These are phyloP conservation scores for Eriosoma lanigerum DNA, from an alignment of 1,140 invertebrate species.

Conservation along the genomic window DNA sequence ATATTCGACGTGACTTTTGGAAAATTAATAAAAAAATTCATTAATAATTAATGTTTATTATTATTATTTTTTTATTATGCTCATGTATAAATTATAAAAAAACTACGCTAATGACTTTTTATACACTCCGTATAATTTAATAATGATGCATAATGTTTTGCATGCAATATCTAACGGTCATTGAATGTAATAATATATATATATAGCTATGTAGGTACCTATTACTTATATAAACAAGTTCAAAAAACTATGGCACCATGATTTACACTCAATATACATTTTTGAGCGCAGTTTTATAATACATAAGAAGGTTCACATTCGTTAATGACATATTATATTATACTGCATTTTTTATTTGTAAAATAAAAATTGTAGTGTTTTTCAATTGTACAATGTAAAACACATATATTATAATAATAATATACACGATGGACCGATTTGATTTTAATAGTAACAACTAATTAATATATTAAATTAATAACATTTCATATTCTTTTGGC, in stretches of 20 bases:
- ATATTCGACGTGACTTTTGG: neutral
- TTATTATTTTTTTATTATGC: neutral
- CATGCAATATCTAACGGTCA: neutral
- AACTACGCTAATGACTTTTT: neutral
- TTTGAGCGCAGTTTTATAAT: neutral
- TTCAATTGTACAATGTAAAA: too few species aligned
- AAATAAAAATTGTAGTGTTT: too few species aligned
- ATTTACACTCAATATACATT: conserved; percentile 17
- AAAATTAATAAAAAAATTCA: conserved; percentile 7
- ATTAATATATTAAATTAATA: too few species aligned
- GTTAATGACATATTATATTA: conserved; percentile 8
- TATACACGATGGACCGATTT: too few species aligned
- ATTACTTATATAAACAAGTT: conserved; percentile 2
- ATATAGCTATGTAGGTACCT: neutral
- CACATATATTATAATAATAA: too few species aligned
- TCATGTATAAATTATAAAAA: too few species aligned
- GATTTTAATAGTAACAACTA: too few species aligned
- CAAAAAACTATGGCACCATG: neutral
- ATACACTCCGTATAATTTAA: conserved; percentile 7
- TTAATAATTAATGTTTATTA: neutral
- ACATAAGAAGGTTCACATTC: neutral
- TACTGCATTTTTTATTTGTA: too few species aligned
- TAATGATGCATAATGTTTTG: conserved; percentile 10
- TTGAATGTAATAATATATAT: neutral
- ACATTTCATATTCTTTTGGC: too few species aligned